phyloP scores from a whole-genome alignment of 1,140 invertebrate genomes.

The Drosophila persimilis region DNA sequence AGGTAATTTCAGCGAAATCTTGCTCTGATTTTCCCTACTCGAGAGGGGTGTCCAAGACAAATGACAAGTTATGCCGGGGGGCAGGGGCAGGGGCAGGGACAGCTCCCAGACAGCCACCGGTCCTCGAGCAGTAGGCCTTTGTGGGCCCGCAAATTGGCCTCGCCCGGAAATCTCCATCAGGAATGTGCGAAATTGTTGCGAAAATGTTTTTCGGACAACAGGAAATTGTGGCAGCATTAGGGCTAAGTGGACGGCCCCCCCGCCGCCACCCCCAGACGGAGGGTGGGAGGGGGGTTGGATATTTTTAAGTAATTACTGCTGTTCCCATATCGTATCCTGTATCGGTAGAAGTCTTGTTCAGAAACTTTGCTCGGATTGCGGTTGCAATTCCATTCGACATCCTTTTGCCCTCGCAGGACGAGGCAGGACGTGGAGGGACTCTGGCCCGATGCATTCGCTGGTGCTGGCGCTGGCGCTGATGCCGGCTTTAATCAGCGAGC shows the following conservation, averaged over 20 bases:
- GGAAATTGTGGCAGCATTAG: constrained; percentile 70
- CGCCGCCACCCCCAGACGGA: too few relatives aligned
- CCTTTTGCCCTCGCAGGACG: not conserved
- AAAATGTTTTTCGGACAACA: constrained; percentile 61
- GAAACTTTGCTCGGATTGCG: constrained; percentile 10
- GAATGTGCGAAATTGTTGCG: constrained; percentile 57
- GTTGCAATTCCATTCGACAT: constrained; percentile 12
- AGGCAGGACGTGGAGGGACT: not conserved
- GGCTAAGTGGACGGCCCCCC: constrained; percentile 42
- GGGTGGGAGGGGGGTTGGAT: not conserved
- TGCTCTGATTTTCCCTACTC: constrained; percentile 56
- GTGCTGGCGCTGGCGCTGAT: constrained; percentile 37
- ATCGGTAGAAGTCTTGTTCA: not conserved
- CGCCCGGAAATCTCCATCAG: constrained; percentile 27
- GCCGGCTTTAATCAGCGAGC: constrained; percentile 61
- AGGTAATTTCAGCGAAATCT: constrained; percentile 78
- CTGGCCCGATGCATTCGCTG: constrained; percentile 36
- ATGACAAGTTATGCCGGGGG: constrained; percentile 69
- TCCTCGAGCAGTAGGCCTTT: constrained; percentile 52
- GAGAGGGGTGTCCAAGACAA: constrained; percentile 59
- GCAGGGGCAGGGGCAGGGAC: not conserved
- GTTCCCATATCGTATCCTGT: constrained; percentile 11
- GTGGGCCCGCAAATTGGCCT: constrained; percentile 48
- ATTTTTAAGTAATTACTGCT: constrained; percentile 45
- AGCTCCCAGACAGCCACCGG: constrained; percentile 4